These are phyloP conservation scores for Ariopsis seemanni DNA, from an alignment of 2,113 vertebrate genomes.

Conservation along the genomic window DNA sequence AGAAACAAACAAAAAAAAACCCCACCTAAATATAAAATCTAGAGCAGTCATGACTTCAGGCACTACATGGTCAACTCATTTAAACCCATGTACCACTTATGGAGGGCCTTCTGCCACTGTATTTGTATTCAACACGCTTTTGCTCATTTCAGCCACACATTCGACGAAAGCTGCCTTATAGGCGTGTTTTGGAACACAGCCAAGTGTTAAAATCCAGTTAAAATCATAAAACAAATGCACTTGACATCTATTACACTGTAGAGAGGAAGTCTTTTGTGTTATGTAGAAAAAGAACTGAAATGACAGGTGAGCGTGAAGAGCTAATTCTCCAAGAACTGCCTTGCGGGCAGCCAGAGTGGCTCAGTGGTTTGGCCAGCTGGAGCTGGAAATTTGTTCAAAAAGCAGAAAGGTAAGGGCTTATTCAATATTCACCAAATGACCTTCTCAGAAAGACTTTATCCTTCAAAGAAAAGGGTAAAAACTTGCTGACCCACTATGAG, in stretches of 20 bases:
- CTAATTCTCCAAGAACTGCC: slow-evolving; percentile 34
- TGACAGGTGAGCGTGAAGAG: slow-evolving; percentile 20
- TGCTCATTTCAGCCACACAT: background rate
- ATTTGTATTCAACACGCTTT: background rate
- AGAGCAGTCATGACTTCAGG: slow-evolving; percentile 11
- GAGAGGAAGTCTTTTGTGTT: slow-evolving; percentile 4
- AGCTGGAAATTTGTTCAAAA: slow-evolving; percentile 1
- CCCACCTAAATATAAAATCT: background rate
- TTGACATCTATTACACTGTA: slow-evolving; percentile 13
- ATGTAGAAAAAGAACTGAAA: slow-evolving; percentile 15
- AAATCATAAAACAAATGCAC: slow-evolving; percentile 5
- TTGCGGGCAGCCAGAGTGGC: background rate
- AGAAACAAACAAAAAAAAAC: background rate
- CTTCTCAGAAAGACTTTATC: background rate
- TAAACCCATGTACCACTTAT: slow-evolving; percentile 12
- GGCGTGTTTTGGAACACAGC: background rate
- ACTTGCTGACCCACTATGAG: background rate
- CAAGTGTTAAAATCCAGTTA: slow-evolving; percentile 13
- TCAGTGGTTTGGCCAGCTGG: background rate
- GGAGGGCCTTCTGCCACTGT: background rate
- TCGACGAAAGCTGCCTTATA: background rate
- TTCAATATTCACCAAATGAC: background rate
- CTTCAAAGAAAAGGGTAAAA: background rate
- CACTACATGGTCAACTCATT: slow-evolving; percentile 4
- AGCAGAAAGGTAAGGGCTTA: background rate